These are phyloP conservation scores for Trichoplusia ni DNA, from an alignment of 1,140 invertebrate species.

Conservation along the genomic window DNA sequence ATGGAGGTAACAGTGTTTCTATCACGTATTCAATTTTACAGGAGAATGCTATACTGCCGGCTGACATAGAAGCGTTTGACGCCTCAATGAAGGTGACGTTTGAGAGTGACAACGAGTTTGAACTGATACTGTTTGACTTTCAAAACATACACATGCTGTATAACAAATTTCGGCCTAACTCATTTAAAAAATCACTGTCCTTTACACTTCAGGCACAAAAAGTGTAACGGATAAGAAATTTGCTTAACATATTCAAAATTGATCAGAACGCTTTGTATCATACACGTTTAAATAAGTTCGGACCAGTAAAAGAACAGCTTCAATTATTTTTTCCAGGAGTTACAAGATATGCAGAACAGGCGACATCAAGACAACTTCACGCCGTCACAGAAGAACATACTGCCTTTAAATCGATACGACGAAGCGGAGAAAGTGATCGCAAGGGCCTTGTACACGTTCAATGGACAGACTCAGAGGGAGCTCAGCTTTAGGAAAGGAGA, in stretches of 20 bases:
- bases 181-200: constrained; percentile 11
- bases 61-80: constrained; percentile 74
- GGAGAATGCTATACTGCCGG: constrained; percentile 66
- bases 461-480: constrained; percentile 93
- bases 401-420: constrained; percentile 95
- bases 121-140: constrained; percentile 23
- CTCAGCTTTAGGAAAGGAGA: constrained; percentile 95
- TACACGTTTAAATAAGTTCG: background rate
- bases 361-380: constrained; percentile 95
- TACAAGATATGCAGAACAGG: constrained; percentile 94
- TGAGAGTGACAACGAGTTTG: constrained; percentile 51
- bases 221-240: background rate
- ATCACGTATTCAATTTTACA: constrained; percentile 51
- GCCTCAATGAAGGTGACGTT: constrained; percentile 75
- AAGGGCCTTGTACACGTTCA: constrained; percentile 94
- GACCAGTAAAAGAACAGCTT: background rate
- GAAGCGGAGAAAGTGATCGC: constrained; percentile 90
- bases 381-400: constrained; percentile 96
- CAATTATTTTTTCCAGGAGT: constrained; percentile 81
- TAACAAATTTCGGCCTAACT: constrained; percentile 34
- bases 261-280: constrained; percentile 8
- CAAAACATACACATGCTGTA: constrained; percentile 32
- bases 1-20: constrained; percentile 19
- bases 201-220: background rate
- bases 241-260: constrained; percentile 22